Conservation (phyloP, 2,797 vertebrate genomes). For the Oophaga sylvatica region DNA sequence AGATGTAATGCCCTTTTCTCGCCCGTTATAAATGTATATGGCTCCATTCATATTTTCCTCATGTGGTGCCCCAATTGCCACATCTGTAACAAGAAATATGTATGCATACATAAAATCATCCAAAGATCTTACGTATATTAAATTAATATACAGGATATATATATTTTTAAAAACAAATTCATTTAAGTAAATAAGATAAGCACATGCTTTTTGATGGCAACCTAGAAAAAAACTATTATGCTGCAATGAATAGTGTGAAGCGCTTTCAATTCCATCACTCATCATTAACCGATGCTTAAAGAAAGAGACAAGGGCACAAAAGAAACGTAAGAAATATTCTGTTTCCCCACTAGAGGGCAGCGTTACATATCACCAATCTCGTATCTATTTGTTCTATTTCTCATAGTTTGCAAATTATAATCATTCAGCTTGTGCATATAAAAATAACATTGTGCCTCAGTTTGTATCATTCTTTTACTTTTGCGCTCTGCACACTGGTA, state of each 20-base stretch:
- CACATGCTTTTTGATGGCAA: too few relatives aligned
- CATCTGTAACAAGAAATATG: constrained; percentile 75
- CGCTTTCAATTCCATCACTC: not conserved
- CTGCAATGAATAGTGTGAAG: not conserved
- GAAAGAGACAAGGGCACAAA: not conserved
- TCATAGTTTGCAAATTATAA: not conserved
- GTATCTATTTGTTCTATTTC: not conserved
- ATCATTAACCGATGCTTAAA: not conserved
- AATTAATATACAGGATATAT: too few relatives aligned
- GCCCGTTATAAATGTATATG: constrained; percentile 95
- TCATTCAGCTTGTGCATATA: not conserved
- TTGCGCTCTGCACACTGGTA: not conserved
- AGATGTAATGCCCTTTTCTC: constrained; percentile 82
- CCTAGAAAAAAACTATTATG: too few relatives aligned
- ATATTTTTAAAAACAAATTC: too few relatives aligned
- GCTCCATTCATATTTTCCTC: constrained; percentile 89
- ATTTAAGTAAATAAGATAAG: too few relatives aligned
- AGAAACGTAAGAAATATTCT: not conserved
- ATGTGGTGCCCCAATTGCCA: constrained; percentile 92
- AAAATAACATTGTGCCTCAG: not conserved
- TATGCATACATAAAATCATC: not conserved
- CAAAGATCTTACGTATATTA: not conserved
- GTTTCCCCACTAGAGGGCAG: constrained; percentile 34
- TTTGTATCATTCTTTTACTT: not conserved
- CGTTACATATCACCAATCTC: constrained; percentile 17